Conservation (phyloP, 2,113 vertebrate genomes). For the Dendropsophus ebraccatus region DNA sequence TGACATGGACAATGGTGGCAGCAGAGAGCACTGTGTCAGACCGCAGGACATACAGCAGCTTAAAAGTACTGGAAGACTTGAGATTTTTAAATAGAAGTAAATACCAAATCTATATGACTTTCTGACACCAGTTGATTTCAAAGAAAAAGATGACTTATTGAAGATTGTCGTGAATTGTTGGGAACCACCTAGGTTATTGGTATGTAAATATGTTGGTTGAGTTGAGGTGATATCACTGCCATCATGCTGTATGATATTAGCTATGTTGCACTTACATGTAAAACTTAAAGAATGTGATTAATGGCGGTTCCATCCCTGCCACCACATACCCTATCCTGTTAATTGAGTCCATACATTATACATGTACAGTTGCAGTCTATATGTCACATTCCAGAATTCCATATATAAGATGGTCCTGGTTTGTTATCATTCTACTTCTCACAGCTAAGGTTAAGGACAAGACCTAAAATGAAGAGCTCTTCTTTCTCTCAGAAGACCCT, state of each 20-base stretch:
- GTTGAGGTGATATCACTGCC: neutral
- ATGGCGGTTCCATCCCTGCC: conserved; percentile 59
- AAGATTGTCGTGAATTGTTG: neutral
- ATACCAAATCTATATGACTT: too few relatives aligned
- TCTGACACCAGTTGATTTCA: too few relatives aligned
- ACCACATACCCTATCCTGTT: conserved; percentile 68
- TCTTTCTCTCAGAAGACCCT: conserved; percentile 77
- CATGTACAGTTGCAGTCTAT: conserved; percentile 68
- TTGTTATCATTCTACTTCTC: conserved; percentile 41
- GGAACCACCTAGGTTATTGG: neutral
- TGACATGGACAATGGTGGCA: too few relatives aligned
- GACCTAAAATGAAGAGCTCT: conserved; percentile 72
- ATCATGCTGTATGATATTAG: conserved; percentile 59
- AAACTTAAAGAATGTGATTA: conserved; percentile 63
- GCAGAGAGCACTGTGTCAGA: too few relatives aligned
- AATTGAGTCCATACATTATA: conserved; percentile 72
- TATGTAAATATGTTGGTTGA: neutral
- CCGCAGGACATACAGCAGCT: too few relatives aligned
- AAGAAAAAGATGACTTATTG: neutral
- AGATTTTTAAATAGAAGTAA: too few relatives aligned
- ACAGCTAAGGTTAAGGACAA: conserved; percentile 6
- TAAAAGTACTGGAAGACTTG: too few relatives aligned
- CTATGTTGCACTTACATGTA: conserved; percentile 71
- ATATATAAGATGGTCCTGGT: conserved; percentile 68
- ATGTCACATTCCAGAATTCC: conserved; percentile 69